Evolutionary conservation across 2,888 invertebrate genomes (phyloP), one percentile per base, ranked within the genome.

Genomic region (Anthoptus insignis): DNA sequence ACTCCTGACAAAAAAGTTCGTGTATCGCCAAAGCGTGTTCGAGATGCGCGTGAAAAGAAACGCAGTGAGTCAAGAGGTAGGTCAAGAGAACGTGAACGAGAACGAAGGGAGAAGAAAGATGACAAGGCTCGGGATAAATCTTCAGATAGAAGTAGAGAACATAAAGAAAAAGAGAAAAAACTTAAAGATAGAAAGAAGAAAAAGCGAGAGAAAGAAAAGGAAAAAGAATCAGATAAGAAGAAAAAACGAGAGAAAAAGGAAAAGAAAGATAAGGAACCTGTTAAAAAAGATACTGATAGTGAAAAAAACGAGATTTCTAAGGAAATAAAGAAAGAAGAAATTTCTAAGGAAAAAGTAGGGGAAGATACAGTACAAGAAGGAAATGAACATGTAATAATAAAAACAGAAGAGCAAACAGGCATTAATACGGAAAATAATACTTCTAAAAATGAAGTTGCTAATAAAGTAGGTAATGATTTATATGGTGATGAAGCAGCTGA

Each of bases 141-240:
- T 13, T 87, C 86, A 19, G 94, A 94, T 39, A 84, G 91, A 76
- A 88, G 76, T 70, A 93, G 87, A 70, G 94, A 94, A 65, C 94
- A 93, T 63, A 95, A 94, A 77, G 94, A 95, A 16, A 94, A 94
- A 74, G 94, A 94, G 61, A 93, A 93, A 71, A 94, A 93, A 78
- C 84, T 93, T 67, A 88, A 87, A 70, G 87, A 88, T 67, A 81
- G 77, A 76, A 84, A 77, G 75, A 83, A 82, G 83, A 94, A 89
- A 74, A 94, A 93, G 66, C 87, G 94, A 67, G 91, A 85, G 73
- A 86, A 88, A 67, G 86, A 90, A 79, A 94, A 91, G 66, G 94
- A 94, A 77, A 94, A 94, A 74, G 93, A 91, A 66, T 84, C 81
- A 13, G 94, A 94, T 74, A 91, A 87, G 78, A 92, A 89, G 75